A percentile compares a stretch with the other conserved stretches of the same genome.
Conservation (phyloP, 2,797 vertebrate genomes). For the Peromyscus eremicus region DNA sequence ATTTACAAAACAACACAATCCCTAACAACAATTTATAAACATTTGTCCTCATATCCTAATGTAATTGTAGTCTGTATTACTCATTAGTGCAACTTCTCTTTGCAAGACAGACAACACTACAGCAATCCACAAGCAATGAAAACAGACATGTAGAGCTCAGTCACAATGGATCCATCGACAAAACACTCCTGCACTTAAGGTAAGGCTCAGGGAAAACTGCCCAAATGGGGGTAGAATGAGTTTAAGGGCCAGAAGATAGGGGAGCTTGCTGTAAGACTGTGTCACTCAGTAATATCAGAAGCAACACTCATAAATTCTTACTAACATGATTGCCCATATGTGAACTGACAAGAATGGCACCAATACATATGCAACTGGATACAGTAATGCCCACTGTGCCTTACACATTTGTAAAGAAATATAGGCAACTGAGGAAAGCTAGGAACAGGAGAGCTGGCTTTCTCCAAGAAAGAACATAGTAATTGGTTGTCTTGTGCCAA, state of each 20-base stretch:
- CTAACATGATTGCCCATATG: neutral
- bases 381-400: too few species aligned
- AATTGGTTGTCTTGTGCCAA: too few species aligned
- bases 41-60: neutral
- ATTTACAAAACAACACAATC: neutral
- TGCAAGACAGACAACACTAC: neutral
- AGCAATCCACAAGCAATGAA: neutral
- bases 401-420: too few species aligned
- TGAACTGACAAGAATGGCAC: too few species aligned
- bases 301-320: neutral
- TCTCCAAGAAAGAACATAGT: too few species aligned
- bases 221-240: neutral
- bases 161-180: neutral
- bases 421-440: too few species aligned
- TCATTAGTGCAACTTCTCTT: neutral
- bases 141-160: neutral
- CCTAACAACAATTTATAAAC: neutral
- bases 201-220: neutral
- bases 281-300: neutral
- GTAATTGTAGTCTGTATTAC: neutral
- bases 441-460: too few species aligned
- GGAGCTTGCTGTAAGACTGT: neutral
- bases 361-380: too few species aligned
- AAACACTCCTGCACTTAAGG: neutral
- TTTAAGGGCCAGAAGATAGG: neutral